phyloP scores from a whole-genome alignment of 2,113 vertebrate genomes.

The Chionodraco myersi region DNA sequence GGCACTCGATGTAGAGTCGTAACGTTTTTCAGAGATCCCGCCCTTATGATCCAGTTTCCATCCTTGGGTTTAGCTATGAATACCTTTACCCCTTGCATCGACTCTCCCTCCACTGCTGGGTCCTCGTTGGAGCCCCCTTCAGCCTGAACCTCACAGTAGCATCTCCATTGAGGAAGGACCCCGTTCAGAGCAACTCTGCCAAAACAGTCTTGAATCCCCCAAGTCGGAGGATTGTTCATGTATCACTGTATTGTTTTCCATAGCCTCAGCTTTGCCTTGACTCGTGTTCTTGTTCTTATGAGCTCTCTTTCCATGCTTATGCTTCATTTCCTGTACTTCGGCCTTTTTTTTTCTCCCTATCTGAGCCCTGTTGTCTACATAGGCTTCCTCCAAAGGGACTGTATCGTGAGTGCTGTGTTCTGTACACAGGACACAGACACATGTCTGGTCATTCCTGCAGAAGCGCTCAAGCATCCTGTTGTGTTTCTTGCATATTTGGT shows the following conservation, averaged over 20 bases:
- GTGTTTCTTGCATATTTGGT: conserved; percentile 58
- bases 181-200: conserved; percentile 8
- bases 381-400: conserved; percentile 40
- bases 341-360: conserved; percentile 14
- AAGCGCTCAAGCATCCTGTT: conserved; percentile 52
- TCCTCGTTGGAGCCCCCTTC: not conserved
- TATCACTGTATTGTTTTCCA: not conserved
- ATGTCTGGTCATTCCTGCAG: conserved; percentile 39
- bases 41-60: conserved; percentile 38
- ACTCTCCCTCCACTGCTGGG: conserved; percentile 32
- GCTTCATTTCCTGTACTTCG: conserved; percentile 9
- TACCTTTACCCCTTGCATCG: not conserved
- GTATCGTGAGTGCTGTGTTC: conserved; percentile 37
- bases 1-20: not conserved
- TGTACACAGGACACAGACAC: conserved; percentile 48
- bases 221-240: not conserved
- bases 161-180: conserved; percentile 35
- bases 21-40: not conserved
- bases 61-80: not conserved
- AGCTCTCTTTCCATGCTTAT: conserved; percentile 22
- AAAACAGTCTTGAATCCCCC: conserved; percentile 3
- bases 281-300: conserved; percentile 10
- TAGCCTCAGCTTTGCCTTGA: not conserved
- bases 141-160: conserved; percentile 31
- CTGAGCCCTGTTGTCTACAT: conserved; percentile 25